Conservation (phyloP, 2,113 vertebrate genomes). For the Ploceus nigricollis region DNA sequence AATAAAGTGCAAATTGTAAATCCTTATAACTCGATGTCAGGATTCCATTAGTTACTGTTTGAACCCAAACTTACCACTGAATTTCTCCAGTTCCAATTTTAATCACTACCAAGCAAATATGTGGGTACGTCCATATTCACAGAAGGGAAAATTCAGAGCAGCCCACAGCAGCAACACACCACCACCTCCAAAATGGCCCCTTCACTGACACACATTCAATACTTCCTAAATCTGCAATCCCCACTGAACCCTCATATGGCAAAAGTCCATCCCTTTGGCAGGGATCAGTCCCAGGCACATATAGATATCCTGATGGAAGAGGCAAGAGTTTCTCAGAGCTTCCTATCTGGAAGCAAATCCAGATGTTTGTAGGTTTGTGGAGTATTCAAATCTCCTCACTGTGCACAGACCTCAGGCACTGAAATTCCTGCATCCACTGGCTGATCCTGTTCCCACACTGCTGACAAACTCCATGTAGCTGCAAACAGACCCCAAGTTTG, state of each 20-base stretch:
- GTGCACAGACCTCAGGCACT: background rate
- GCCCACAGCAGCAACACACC: background rate
- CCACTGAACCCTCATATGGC: background rate
- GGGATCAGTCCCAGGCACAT: background rate
- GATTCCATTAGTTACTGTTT: background rate
- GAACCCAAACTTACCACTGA: background rate
- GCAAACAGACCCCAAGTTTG: background rate
- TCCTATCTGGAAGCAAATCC: background rate
- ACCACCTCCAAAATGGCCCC: background rate
- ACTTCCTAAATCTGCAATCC: background rate
- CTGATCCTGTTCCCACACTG: background rate
- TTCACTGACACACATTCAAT: rapidly evolving
- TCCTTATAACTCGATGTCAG: background rate
- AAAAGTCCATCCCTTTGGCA: background rate
- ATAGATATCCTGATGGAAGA: background rate
- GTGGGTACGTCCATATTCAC: background rate
- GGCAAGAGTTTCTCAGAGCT: background rate
- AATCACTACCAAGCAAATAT: background rate
- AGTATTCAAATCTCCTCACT: background rate
- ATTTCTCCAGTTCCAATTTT: background rate
- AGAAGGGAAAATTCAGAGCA: background rate
- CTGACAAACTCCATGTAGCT: background rate
- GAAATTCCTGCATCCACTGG: background rate
- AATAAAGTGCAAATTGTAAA: background rate
- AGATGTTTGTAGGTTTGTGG: background rate